Evolutionary conservation across 2,888 invertebrate species (phyloP), one percentile per base, ranked within the genome.

Genomic region (Ormia ochracea): DNA sequence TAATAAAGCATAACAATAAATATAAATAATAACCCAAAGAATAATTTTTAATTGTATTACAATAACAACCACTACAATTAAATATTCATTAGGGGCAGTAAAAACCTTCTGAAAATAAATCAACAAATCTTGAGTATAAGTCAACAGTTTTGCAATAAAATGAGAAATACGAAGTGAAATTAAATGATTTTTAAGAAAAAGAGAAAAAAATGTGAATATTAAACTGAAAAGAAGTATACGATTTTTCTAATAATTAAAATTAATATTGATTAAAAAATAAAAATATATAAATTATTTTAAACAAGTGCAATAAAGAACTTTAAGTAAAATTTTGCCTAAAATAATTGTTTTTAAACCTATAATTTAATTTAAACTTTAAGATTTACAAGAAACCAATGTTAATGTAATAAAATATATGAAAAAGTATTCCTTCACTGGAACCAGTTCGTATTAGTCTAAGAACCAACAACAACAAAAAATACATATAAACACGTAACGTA

Each of bases 211-310:
- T 69, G 66, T 72, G 76, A 65, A 81, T 77, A 75, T 77, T 75
- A 58, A 82, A 83, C 74, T 78, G 80, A 80, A 81, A 81, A 52
- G 26, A 80, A 81, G 81, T 82, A 81, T 81, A 82, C 81, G 82
- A 82, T 77, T 78, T 73, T 80, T 54, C 38, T 26, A 19, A 65
- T 65, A 73, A 31, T 56, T 26, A 21, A 66, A 66, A 19, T 21
- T 45, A 65, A 9, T 26, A 68, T 48, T 31, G 48, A 56, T 48
- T 38, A 4, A 41, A 50, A 63, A 23, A 52, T 66, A 70, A 31
- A 19, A 14, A 17, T 0, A 56, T 23, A 7, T 56, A 31, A 28
- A 12, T 54, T 68, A 28, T 52, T 68, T 52, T 5, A 43, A 66
- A 56, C 3, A 38, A 65, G 65, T 77, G 66, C 70, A 63, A 78